Evolutionary conservation across 1,140 invertebrate genomes (phyloP), one percentile per base, ranked within the genome.

Genomic region (Cydia amplana): DNA sequence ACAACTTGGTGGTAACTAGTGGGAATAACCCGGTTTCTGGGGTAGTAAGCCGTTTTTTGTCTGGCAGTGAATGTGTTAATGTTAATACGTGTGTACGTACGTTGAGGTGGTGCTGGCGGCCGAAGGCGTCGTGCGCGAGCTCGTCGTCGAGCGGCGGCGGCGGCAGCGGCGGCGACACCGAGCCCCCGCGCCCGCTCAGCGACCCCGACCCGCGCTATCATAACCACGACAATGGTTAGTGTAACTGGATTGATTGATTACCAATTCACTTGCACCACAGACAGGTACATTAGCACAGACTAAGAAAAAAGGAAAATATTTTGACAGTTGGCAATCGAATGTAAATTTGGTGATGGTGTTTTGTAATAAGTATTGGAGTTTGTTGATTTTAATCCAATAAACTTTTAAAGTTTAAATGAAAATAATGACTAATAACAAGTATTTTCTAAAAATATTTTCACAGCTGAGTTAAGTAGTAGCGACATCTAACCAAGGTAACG

Each of bases 121-220:
- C 96, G 83, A 97, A 97, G 70, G 95, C 94, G 49, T 96, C 95
- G 85, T 96, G 95, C 9, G 78, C 80, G 2, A 91, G 84, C 79
- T 96, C 95, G 81, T 97, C 96, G 81, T 96, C 95, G 80, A 96
- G 95, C n/a, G 95, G 95, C 25, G 97, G 97, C 9, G 97, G 97
- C 25, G 97, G 97, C 82, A 98, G 93, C 10, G 97, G 97, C 20
- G 97, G 97, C 79, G 95, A 94, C 86, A 95, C 94, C 63, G 95
- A 94, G 49, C 95, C 93, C n/a, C 92, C 92, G 63, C 92, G 88
- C 36, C 77, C 79, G 82, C 87, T 83, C 10, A 83, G 89, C 18
- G 88, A 88, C 43, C 89, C 87, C 10, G 91, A 92, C 73, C 87
- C 88, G 43, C 91, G 90, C 90, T 92, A 77, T 18, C 73, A 18